Evolutionary conservation across 2,888 invertebrate genomes (phyloP).

Genomic region (Athetis lepigone): DNA sequence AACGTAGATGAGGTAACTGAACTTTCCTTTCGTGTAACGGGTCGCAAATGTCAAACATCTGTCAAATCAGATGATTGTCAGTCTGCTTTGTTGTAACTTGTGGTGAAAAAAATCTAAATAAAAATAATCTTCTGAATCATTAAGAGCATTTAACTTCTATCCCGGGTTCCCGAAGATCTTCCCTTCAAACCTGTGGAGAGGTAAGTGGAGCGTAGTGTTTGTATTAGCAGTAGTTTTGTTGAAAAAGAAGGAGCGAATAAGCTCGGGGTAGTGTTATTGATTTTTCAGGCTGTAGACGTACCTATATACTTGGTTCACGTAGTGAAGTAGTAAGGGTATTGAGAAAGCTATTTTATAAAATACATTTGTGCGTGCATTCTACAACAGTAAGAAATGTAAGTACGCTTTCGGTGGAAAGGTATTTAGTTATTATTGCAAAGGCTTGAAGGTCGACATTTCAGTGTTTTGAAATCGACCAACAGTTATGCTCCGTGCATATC

Average conservation of each 20-base stretch:
- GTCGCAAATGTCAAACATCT: conserved; percentile 53
- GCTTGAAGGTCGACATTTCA: conserved; percentile 70
- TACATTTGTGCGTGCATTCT: conserved; percentile 14
- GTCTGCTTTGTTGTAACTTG: conserved; percentile 68
- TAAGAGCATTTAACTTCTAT: conserved; percentile 53
- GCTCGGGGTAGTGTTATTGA: conserved; percentile 71
- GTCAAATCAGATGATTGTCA: conserved; percentile 70
- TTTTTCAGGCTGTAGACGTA: conserved; percentile 69
- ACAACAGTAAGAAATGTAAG: conserved; percentile 28
- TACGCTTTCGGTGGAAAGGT: conserved; percentile 21
- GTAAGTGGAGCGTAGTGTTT: conserved; percentile 68
- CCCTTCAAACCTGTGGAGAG: conserved; percentile 64
- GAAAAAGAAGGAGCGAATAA: conserved; percentile 57
- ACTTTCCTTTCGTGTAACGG: conserved; percentile 49
- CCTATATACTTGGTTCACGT: conserved; percentile 53
- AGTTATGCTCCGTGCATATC: conserved; percentile 72
- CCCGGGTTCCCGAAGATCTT: conserved; percentile 55
- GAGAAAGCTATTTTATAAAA: conserved; percentile 22
- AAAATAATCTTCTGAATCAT: conserved; percentile 67
- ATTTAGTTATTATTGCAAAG: conserved; percentile 51
- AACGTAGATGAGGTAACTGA: conserved; percentile 23
- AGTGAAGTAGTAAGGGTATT: conserved; percentile 34
- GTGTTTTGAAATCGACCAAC: conserved; percentile 75
- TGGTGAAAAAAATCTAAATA: conserved; percentile 76
- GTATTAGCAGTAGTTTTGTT: conserved; percentile 54